Evolutionary conservation across 2,797 vertebrate species (phyloP).

Genomic region (Mormyrus proboscirostris): DNA sequence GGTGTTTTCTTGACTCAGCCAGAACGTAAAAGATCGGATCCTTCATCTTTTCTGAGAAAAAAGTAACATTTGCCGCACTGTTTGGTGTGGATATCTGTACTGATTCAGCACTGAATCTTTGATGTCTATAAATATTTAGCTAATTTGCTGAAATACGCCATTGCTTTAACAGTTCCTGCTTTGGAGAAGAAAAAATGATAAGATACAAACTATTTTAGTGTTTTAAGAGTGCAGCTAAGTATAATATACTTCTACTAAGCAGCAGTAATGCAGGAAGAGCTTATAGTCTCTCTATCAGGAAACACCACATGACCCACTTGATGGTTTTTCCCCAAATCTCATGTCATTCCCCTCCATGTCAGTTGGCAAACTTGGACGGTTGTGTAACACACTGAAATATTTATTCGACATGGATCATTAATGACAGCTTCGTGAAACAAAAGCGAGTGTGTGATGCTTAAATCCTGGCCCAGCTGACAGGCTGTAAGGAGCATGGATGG

Average conservation of each 20-base stretch:
- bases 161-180: background rate
- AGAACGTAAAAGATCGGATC: background rate
- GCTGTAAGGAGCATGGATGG: background rate
- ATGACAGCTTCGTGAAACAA: conserved; percentile 32
- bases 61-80: background rate
- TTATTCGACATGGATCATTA: conserved; percentile 25
- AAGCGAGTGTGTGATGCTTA: background rate
- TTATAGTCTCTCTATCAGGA: background rate
- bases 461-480: background rate
- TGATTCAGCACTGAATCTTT: background rate
- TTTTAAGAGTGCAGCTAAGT: background rate
- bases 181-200: background rate
- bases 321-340: background rate
- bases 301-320: background rate
- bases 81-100: background rate
- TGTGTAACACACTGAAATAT: conserved; percentile 29
- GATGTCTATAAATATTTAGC: background rate
- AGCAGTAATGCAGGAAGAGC: background rate
- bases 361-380: conserved; percentile 14
- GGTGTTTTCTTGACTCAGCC: background rate
- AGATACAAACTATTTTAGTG: background rate
- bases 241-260: background rate
- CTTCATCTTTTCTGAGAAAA: background rate
- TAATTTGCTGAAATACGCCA: background rate
- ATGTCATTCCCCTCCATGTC: background rate